Evolutionary conservation across 2,888 invertebrate species (phyloP), one percentile per base, ranked within the genome.

Genomic region (Andrena haemorrhoa): DNA sequence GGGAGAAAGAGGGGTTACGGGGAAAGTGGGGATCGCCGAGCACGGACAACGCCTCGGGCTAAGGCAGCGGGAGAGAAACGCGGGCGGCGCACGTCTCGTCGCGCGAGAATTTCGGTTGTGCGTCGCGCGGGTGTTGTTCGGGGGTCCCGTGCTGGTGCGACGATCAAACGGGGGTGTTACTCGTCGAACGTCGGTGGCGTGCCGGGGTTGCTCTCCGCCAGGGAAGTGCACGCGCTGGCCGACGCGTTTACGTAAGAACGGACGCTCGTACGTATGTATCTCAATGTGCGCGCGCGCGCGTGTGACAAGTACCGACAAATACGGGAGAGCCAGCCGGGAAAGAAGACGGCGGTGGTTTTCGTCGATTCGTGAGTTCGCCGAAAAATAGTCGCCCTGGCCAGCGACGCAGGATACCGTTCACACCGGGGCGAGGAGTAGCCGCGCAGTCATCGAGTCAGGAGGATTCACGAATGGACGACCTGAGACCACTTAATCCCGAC

Each of bases 381-480:
- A 60, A 58, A 58, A 72, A 47, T 58, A 51, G 31, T 20, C 29
- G 29, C 20, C 10, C 23, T 23, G 56, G 56, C 20, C 20, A 53
- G 53, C 53, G 53, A 20, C 53, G 20, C 20, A 53, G 53, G 53
- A 53, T 53, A 53, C 8, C 53, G 53, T n/a, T 53, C 23, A 23
- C 3, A 2, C 56, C 2, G 16, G 16, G 10, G 35, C 26, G 16
- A 26, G 8, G 33, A 26, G 20, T 49, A 23, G 20, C 51, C 23
- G 12, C 31, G 7, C 20, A 61, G 12, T 12, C 49, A 31, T 58
- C 41, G 53, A 53, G 69, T 51, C 71, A 35, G 66, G 41, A 87
- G 81, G 82, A 83, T 78, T 87, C 82, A 87, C 90, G 91, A 90
- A 90, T 88, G 90, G 89, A 89, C 84, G 89, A 85, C 78, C 82